Conservation (phyloP, 2,113 vertebrate genomes). For the Percina caprodes region DNA sequence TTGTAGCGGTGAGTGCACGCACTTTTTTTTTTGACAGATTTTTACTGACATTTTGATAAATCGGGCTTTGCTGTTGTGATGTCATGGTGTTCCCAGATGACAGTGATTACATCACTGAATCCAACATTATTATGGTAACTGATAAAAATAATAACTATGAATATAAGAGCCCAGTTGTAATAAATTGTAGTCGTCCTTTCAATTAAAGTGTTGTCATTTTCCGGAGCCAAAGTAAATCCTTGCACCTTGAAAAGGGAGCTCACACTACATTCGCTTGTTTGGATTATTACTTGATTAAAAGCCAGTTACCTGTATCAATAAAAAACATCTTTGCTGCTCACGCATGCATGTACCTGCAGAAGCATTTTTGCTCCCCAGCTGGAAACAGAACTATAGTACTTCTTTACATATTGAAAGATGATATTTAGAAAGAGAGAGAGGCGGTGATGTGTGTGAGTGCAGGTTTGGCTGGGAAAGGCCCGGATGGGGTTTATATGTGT, state of each 20-base stretch:
- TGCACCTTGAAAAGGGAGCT: not conserved
- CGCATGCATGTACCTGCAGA: constrained; percentile 24
- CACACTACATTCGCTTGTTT: not conserved
- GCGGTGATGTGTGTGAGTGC: constrained; percentile 63
- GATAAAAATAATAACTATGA: not conserved
- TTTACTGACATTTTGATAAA: not conserved
- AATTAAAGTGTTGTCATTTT: not conserved
- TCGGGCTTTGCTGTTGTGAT: not conserved
- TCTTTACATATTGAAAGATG: constrained; percentile 41
- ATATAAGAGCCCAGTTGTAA: not conserved
- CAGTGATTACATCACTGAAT: not conserved
- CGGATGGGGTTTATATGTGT: constrained; percentile 48
- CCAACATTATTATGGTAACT: not conserved
- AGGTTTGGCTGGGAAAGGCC: constrained; percentile 46
- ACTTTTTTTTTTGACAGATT: not conserved
- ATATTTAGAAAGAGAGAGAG: constrained; percentile 52
- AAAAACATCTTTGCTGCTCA: not conserved
- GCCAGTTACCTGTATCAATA: not conserved
- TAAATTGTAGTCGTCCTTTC: not conserved
- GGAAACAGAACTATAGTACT: constrained; percentile 11
- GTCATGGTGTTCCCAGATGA: not conserved
- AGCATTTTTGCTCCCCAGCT: constrained; percentile 33
- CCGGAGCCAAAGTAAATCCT: constrained; percentile 4
- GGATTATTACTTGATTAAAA: not conserved
- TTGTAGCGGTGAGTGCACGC: not conserved